These are phyloP conservation scores for Dascyllus trimaculatus DNA, from an alignment of 2,113 vertebrate species.

Conservation along the genomic window DNA sequence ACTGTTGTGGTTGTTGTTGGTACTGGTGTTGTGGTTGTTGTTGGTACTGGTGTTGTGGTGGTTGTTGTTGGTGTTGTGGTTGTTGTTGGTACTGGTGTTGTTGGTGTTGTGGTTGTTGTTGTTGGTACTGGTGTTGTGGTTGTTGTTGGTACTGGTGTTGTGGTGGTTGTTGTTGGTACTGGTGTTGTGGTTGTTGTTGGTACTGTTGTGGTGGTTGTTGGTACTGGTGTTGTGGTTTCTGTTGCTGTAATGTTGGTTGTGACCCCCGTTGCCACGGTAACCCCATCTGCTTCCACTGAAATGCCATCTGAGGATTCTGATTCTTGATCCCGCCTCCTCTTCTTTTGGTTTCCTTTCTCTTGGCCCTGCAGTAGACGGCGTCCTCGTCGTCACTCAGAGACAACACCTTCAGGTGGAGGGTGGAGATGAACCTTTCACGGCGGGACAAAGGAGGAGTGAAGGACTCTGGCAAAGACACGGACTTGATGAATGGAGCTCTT, in stretches of 20 bases:
- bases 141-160: no score
- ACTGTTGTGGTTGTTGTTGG: no score
- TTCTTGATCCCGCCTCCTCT: not conserved
- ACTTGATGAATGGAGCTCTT: conserved; percentile 18
- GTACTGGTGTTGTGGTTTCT: not conserved
- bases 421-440: conserved; percentile 22
- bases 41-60: no score
- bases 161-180: not conserved
- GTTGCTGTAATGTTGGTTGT: not conserved
- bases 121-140: no score
- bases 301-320: not conserved
- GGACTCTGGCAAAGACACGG: not conserved
- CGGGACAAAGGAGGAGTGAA: not conserved
- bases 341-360: not conserved
- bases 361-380: not conserved
- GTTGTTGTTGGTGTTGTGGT: no score
- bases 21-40: no score
- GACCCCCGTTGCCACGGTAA: not conserved
- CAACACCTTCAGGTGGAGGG: conserved; percentile 50
- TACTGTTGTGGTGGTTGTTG: no score
- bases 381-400: not conserved
- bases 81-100: no score
- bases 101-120: no score
- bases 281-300: no score
- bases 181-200: no score